A percentile compares a stretch with the other conserved stretches of the same genome.
phyloP scores from a whole-genome alignment of 2,888 invertebrate genomes.

The Spodoptera littoralis region DNA sequence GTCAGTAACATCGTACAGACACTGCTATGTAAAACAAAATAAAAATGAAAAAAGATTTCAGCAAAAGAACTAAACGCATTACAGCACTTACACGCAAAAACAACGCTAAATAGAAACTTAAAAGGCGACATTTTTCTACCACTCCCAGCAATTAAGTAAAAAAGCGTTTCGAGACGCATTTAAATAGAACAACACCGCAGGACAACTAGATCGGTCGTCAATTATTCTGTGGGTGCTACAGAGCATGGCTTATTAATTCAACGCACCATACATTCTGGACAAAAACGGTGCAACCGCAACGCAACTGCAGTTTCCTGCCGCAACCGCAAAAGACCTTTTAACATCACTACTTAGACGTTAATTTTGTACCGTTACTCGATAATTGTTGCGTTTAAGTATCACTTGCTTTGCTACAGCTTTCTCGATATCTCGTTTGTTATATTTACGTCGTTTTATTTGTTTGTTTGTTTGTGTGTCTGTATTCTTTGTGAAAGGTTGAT shows the following conservation, averaged over 20 bases:
- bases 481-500: not conserved
- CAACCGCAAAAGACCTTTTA: slow-evolving; percentile 84
- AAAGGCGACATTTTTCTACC: slow-evolving; percentile 38
- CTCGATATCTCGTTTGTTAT: slow-evolving; percentile 37
- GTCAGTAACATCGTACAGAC: no score
- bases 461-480: slow-evolving; percentile 6
- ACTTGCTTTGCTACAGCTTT: slow-evolving; percentile 35
- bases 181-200: slow-evolving; percentile 49
- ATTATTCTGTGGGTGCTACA: slow-evolving; percentile 57
- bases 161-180: slow-evolving; percentile 44
- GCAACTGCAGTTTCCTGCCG: slow-evolving; percentile 80
- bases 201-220: slow-evolving; percentile 52
- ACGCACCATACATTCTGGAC: slow-evolving; percentile 57
- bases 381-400: slow-evolving; percentile 62
- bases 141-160: slow-evolving; percentile 40
- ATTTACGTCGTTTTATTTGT: slow-evolving; percentile 27
- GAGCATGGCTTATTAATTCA: slow-evolving; percentile 64
- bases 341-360: slow-evolving; percentile 73
- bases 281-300: slow-evolving; percentile 79
- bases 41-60: not conserved
- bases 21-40: not conserved
- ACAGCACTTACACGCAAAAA: slow-evolving; percentile 18
- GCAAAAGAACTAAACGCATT: not conserved
- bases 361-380: slow-evolving; percentile 72
- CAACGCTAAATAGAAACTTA: slow-evolving; percentile 13